These are phyloP conservation scores for Cheirogaleus medius DNA, from an alignment of 2,113 vertebrate species.

Conservation along the genomic window DNA sequence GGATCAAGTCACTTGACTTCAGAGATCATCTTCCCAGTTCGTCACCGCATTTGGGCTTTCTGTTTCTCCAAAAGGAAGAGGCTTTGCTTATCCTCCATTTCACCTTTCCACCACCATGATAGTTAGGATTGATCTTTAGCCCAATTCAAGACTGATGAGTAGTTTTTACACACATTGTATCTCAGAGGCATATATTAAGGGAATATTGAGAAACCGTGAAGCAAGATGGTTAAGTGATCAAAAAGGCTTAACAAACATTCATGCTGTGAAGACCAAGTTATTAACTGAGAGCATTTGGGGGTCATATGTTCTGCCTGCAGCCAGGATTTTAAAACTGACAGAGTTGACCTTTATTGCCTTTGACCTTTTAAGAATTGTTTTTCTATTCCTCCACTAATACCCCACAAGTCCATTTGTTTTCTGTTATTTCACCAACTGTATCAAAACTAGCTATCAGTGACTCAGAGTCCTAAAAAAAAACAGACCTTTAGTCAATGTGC, in stretches of 20 bases:
- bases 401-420: background rate
- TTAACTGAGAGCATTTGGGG: background rate
- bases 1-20: background rate
- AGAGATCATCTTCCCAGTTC: background rate
- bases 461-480: background rate
- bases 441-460: background rate
- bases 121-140: background rate
- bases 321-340: background rate
- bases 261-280: background rate
- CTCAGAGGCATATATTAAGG: background rate
- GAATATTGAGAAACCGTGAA: background rate
- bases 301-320: background rate
- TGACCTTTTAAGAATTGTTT: background rate
- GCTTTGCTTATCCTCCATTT: background rate
- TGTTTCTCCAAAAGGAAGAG: background rate
- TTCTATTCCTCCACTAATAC: background rate
- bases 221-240: background rate
- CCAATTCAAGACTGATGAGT: background rate
- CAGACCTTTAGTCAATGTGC: background rate
- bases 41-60: background rate
- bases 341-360: background rate
- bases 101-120: background rate
- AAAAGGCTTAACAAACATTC: background rate
- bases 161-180: background rate
- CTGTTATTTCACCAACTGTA: background rate